Conservation (phyloP, 2,888 invertebrate genomes). For the Dorcus parallelipipedus region DNA sequence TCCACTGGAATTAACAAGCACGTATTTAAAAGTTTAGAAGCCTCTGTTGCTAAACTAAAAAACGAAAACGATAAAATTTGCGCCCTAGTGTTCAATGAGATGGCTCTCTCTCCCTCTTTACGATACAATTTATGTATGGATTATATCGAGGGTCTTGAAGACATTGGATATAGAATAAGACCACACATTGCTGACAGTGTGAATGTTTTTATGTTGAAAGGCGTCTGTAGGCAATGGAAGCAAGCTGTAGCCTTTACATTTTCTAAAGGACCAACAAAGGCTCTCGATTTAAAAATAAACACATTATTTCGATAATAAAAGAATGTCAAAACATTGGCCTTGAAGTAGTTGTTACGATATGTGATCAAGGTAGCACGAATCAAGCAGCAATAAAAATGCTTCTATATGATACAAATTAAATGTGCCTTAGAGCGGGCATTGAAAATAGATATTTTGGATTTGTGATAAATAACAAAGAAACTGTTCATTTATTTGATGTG, state of each 20-base stretch:
- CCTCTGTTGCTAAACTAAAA: background rate
- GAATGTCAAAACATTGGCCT: slow-evolving; percentile 17
- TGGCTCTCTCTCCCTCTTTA: background rate
- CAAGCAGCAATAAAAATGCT: slow-evolving; percentile 14
- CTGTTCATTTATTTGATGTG: slow-evolving; percentile 14
- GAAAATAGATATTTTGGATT: slow-evolving; percentile 5
- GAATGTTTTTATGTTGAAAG: slow-evolving; percentile 16
- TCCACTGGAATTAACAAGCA: slow-evolving; percentile 9
- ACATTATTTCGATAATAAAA: slow-evolving; percentile 9
- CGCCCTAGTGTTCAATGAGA: slow-evolving; percentile 16
- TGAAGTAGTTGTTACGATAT: slow-evolving; percentile 21
- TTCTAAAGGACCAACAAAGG: slow-evolving; percentile 3
- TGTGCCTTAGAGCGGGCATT: background rate
- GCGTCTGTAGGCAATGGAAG: slow-evolving; percentile 15
- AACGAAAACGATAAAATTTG: background rate
- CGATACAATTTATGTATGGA: slow-evolving; percentile 7
- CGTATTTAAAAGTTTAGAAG: slow-evolving; percentile 3
- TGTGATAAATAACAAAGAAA: slow-evolving; percentile 3
- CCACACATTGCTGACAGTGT: slow-evolving; percentile 7
- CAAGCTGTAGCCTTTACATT: slow-evolving; percentile 13
- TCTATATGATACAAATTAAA: background rate
- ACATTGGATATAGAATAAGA: background rate
- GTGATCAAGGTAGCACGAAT: slow-evolving; percentile 25
- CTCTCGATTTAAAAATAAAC: background rate
- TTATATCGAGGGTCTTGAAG: slow-evolving; percentile 10